Base-by-base conservation (phyloP, 2,888 invertebrate genomes). In the Thecocarcelia acutangulata region DNA sequence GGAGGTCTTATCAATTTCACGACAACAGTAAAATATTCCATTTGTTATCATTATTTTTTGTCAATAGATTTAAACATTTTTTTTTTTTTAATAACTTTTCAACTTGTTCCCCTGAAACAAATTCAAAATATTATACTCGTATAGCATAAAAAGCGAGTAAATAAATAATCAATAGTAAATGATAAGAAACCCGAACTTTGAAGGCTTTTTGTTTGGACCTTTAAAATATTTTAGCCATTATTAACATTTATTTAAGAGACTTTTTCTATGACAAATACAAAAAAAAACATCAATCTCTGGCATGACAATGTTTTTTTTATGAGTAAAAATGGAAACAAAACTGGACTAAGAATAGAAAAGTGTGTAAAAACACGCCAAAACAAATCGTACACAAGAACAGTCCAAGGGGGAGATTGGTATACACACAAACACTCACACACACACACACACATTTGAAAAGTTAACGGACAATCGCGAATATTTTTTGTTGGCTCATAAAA, bases 361-460 rank as follows among this genome's bases (percentile, higher is more conserved):
- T 75, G 74, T 48, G 54, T 66, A 3, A 42, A 78, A 82, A 66
- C 78, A 82, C 82, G 82, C 82, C 69, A 74, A 46, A 70, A 21
- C n/a, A 48, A 64, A 58, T 59, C 48, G 33, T n/a, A 42, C 21
- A 19, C 21, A 12, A 3, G 33, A 17, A 69, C 19, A 24, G 21
- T 21, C 21, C 56, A 40, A 59, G 63, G 69, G 52, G 50, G 80
- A 52, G 24, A 5, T 24, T 24, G 2, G 33, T 33, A 33, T 5
- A 33, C 33, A n/a, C n/a, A n/a, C n/a, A n/a, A n/a, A n/a, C n/a
- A n/a, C n/a, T n/a, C n/a, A n/a, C n/a, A n/a, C n/a, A n/a, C n/a
- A n/a, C n/a, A n/a, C n/a, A n/a, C n/a, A n/a, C n/a, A 3, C 69
- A 56, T 33, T 40, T 42, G 28, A 0, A 33, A 21, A 58, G 50